phyloP scores from a whole-genome alignment of 2,797 vertebrate species.

The Gymnopithys bicolor region DNA sequence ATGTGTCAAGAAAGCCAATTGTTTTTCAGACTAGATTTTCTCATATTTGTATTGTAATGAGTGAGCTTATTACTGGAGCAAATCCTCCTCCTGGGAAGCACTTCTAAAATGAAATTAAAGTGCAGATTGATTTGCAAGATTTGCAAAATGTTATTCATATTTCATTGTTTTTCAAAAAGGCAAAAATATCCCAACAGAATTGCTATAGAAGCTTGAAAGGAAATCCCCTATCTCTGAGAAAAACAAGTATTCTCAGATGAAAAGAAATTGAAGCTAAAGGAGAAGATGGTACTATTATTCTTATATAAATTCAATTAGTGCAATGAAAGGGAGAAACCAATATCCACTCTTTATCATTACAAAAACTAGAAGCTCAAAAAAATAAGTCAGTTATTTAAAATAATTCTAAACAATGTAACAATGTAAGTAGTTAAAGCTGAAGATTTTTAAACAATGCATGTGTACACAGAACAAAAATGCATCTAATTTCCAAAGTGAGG shows the following conservation, averaged over 20 bases:
- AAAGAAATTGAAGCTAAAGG: not conserved
- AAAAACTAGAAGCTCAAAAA: not conserved
- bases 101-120: slow-evolving; percentile 22
- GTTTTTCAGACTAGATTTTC: slow-evolving; percentile 31
- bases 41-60: slow-evolving; percentile 1
- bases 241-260: not conserved
- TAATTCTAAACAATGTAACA: not conserved
- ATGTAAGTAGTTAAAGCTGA: not conserved
- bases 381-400: not conserved
- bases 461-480: not conserved
- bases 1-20: not conserved
- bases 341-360: not conserved
- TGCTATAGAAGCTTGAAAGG: slow-evolving; percentile 18
- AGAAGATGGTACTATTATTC: not conserved
- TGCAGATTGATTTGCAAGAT: slow-evolving; percentile 8
- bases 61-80: slow-evolving; percentile 29
- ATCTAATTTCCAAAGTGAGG: not conserved
- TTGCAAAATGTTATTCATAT: not conserved
- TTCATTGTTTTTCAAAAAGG: not conserved
- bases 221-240: not conserved
- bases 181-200: not conserved
- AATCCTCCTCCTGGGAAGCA: slow-evolving; percentile 17
- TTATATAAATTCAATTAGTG: not conserved
- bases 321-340: not conserved
- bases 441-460: not conserved